Base-by-base conservation (phyloP, 2,113 vertebrate genomes). In the Emberiza fucata region DNA sequence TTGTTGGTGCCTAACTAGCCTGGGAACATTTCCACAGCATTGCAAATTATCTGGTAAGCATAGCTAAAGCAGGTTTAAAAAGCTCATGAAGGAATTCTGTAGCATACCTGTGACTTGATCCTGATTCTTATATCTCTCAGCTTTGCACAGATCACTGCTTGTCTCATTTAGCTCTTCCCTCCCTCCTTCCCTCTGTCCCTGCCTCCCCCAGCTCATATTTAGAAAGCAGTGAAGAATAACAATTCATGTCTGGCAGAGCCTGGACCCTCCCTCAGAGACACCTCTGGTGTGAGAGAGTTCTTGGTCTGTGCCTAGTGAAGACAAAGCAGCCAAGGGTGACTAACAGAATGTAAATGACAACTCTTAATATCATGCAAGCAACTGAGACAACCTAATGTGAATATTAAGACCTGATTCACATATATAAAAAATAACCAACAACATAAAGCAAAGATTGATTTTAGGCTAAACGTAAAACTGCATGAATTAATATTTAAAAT, bases 391-490 rank as follows among this genome's bases (percentile, higher is more conserved):
- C 0, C 1, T 69, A 56, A 75, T 56, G 44, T 59, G 89, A 94
- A 83, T 88, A 81, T 60, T 84, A 91, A 87, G 56, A 85, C 16
- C 27, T n/a, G 48, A 81, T 80, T 88, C 50, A 54, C 35, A 59
- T 25, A 42, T 42, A 8, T 40, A 37, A 80, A 84, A 77, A 79
- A 45, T 6, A n/a, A 8, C 13, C 20, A 16, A 15, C 24, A 50
- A 60, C 28, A 78, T 45, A 76, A 87, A 73, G 19, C 40, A 85
- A 76, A 64, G 23, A 24, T 31, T 54, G 24, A 90, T 92, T 66
- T 51, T 63, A 73, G 51, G 23, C 86, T 97, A 73, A 90, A 91
- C 79, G 69, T 64, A 92, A 72, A 83, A 73, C 35, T 54, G 11
- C 63, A 66, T 83, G 7, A 59, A 90, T 91, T 48, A 87, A 54